Conservation (phyloP, 2,113 vertebrate genomes). For the Heloderma charlesbogerti region DNA sequence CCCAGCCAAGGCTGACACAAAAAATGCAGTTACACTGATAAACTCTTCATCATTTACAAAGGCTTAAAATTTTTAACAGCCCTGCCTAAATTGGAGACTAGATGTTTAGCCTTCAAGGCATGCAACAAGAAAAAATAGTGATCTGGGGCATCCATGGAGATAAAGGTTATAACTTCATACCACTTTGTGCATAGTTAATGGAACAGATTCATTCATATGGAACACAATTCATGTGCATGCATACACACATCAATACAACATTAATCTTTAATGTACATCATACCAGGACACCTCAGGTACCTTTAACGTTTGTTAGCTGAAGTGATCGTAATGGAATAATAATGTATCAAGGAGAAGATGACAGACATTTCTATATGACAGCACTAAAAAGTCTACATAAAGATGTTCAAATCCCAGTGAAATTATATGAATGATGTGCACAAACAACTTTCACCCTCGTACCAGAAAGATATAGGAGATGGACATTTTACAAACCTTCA, state of each 20-base stretch:
- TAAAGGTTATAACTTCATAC: slow-evolving; percentile 43
- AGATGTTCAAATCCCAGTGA: not conserved
- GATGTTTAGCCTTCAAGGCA: slow-evolving; percentile 60
- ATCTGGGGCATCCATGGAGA: slow-evolving; percentile 7
- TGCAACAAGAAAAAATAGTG: slow-evolving; percentile 37
- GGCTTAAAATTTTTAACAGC: slow-evolving; percentile 74
- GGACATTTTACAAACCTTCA: not conserved
- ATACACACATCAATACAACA: not conserved
- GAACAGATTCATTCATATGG: slow-evolving; percentile 8
- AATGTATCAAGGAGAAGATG: not conserved
- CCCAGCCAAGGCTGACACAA: slow-evolving; percentile 57
- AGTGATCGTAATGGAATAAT: slow-evolving; percentile 37
- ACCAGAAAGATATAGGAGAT: not conserved
- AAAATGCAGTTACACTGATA: slow-evolving; percentile 63
- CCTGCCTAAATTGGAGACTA: slow-evolving; percentile 54
- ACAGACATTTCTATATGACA: not conserved
- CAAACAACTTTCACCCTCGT: accelerated
- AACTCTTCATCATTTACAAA: slow-evolving; percentile 70
- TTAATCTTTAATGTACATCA: slow-evolving; percentile 41
- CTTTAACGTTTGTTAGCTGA: slow-evolving; percentile 22
- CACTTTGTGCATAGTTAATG: not conserved
- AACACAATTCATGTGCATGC: slow-evolving; percentile 9
- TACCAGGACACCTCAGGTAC: not conserved
- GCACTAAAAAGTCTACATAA: not conserved
- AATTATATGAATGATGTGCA: not conserved